phyloP scores from a whole-genome alignment of 2,888 invertebrate species.

The Parelbella ahira region DNA sequence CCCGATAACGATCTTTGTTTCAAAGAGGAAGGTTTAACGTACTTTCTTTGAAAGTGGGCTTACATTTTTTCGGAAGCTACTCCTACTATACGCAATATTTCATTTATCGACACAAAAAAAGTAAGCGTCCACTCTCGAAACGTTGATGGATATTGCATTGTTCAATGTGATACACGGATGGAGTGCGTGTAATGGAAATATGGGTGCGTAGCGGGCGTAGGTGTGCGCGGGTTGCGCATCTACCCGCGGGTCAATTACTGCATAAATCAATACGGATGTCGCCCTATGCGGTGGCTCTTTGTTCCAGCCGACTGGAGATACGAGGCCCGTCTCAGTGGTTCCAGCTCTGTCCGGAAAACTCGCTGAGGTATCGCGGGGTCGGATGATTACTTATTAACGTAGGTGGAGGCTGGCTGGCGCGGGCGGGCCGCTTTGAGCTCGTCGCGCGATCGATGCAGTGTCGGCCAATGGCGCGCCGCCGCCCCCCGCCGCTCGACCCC shows the following conservation, averaged over 20 bases:
- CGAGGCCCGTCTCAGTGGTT: constrained; percentile 70
- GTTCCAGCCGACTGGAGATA: constrained; percentile 70
- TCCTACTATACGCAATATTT: no score
- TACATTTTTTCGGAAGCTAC: no score
- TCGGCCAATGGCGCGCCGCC: constrained; percentile 77
- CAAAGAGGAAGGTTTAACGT: constrained; percentile 18
- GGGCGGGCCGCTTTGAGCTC: constrained; percentile 73
- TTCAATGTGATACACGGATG: constrained; percentile 35
- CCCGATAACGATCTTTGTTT: constrained; percentile 30
- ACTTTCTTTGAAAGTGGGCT: no score
- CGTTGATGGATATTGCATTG: constrained; percentile 37
- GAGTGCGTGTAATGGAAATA: constrained; percentile 47
- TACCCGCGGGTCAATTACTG: constrained; percentile 71
- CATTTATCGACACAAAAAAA: constrained; percentile 7
- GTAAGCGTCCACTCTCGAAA: constrained; percentile 20
- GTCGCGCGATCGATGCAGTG: constrained; percentile 76
- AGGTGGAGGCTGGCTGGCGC: constrained; percentile 77
- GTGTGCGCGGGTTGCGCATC: constrained; percentile 60
- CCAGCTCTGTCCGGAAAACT: constrained; percentile 75
- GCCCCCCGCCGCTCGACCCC: constrained; percentile 63
- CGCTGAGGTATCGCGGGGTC: constrained; percentile 76
- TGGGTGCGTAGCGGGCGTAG: constrained; percentile 53
- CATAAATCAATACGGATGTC: constrained; percentile 74
- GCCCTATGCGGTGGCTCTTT: constrained; percentile 69
- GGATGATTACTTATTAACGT: constrained; percentile 81